phyloP scores from a whole-genome alignment of 1,140 invertebrate species.

The Penaeus chinensis region DNA sequence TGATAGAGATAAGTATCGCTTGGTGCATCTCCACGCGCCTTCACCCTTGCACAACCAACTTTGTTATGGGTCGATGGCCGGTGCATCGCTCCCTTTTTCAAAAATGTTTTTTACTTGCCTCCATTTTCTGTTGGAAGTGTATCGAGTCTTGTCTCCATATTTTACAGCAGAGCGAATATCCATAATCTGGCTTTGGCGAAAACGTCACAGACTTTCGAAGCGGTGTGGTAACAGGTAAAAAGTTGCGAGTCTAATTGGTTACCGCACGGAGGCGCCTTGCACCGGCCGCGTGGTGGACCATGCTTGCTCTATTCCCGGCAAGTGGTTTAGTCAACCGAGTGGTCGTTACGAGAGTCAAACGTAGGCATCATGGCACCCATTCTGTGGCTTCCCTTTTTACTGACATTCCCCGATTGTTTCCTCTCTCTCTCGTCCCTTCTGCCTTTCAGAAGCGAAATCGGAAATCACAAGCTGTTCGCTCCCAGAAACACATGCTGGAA shows the following conservation, averaged over 20 bases:
- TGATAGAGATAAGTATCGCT: slow-evolving; percentile 54
- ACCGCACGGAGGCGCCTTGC: slow-evolving; percentile 32
- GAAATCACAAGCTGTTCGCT: too few species aligned
- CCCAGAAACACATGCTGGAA: too few species aligned
- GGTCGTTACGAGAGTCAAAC: slow-evolving; percentile 56
- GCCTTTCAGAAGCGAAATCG: neutral
- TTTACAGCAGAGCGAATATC: slow-evolving; percentile 22
- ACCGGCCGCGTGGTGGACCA: slow-evolving; percentile 21
- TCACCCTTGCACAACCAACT: slow-evolving; percentile 48
- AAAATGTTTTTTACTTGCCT: slow-evolving; percentile 39
- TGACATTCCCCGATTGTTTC: neutral
- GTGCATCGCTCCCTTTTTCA: slow-evolving; percentile 45
- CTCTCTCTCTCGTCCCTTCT: neutral
- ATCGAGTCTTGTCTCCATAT: slow-evolving; percentile 4
- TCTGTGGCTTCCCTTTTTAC: neutral
- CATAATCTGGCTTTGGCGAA: slow-evolving; percentile 1
- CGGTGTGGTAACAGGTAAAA: neutral
- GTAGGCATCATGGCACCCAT: slow-evolving; percentile 33
- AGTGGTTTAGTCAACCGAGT: slow-evolving; percentile 61
- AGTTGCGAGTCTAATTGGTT: slow-evolving; percentile 30
- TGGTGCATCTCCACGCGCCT: slow-evolving; percentile 36
- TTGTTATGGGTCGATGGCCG: slow-evolving; percentile 30
- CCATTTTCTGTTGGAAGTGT: slow-evolving; percentile 39
- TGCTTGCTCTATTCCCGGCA: slow-evolving; percentile 62
- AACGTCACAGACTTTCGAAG: neutral